phyloP scores from a whole-genome alignment of 2,888 invertebrate species.

The Tiliacea citrago region DNA sequence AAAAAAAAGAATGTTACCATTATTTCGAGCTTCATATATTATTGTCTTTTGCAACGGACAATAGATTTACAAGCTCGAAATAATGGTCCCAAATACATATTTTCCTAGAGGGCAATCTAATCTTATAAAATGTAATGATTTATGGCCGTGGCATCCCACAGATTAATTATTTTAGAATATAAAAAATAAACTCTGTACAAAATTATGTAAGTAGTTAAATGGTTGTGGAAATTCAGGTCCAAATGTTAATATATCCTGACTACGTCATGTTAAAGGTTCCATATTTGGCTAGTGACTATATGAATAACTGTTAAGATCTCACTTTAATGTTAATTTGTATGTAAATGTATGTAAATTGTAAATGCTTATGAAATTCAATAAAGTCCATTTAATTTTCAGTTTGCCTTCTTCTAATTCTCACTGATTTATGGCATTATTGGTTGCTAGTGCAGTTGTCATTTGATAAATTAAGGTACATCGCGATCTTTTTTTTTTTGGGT shows the following conservation, averaged over 20 bases:
- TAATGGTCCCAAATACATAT: neutral
- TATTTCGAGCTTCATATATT: neutral
- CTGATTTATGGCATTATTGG: neutral
- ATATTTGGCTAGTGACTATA: constrained; percentile 65
- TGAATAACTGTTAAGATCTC: constrained; percentile 62
- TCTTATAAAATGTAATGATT: neutral
- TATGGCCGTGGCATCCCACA: neutral
- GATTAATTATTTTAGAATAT: neutral
- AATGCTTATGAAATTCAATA: constrained; percentile 58
- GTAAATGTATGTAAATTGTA: constrained; percentile 40
- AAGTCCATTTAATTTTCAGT: constrained; percentile 48
- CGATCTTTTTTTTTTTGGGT: no score
- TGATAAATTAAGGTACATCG: neutral
- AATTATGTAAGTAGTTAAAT: constrained; percentile 39
- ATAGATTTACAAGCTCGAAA: neutral
- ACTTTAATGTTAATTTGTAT: constrained; percentile 58
- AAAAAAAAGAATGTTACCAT: no score
- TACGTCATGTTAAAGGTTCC: constrained; percentile 44
- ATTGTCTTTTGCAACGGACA: neutral
- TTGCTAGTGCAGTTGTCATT: neutral
- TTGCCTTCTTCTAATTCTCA: neutral
- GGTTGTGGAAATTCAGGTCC: constrained; percentile 67
- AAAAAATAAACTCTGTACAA: constrained; percentile 19
- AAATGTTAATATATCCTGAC: constrained; percentile 55
- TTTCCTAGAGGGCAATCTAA: neutral